These are phyloP conservation scores for Mola mola DNA, from an alignment of 2,113 vertebrate species.

Conservation along the genomic window DNA sequence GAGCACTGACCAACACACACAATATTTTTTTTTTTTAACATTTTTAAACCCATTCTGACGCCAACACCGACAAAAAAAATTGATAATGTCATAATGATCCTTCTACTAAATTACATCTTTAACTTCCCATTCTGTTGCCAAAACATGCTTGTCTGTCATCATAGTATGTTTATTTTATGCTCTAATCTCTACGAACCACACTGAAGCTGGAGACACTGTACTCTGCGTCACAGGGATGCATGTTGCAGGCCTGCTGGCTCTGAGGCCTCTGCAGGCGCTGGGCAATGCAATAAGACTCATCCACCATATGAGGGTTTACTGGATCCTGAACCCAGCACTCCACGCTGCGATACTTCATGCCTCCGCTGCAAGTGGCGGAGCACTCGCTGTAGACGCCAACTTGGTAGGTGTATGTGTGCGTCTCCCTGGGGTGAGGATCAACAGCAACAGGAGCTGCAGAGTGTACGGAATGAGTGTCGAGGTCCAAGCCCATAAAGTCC, in stretches of 20 bases:
- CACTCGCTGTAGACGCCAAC: conserved; percentile 83
- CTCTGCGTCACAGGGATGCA: conserved; percentile 78
- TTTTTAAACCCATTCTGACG: too few species aligned
- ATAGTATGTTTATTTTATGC: too few species aligned
- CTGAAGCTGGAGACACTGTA: conserved; percentile 74
- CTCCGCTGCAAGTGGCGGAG: conserved; percentile 85
- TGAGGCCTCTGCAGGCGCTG: conserved; percentile 78
- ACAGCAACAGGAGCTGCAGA: conserved; percentile 17
- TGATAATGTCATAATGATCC: too few species aligned
- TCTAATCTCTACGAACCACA: conserved; percentile 70
- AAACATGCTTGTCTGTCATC: too few species aligned
- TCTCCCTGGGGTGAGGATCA: conserved; percentile 29
- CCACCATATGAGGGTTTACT: conserved; percentile 69
- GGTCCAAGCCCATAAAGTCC: conserved; percentile 66
- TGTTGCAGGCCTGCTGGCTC: conserved; percentile 83
- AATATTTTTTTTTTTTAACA: too few species aligned
- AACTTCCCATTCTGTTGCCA: too few species aligned
- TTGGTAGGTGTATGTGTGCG: conserved; percentile 76
- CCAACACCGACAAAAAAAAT: too few species aligned
- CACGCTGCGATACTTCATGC: conserved; percentile 86
- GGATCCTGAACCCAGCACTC: conserved; percentile 80
- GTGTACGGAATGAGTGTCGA: conserved; percentile 27
- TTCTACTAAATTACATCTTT: too few species aligned
- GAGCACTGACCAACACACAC: conserved; percentile 84
- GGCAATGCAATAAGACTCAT: conserved; percentile 79